phyloP scores from a whole-genome alignment of 2,797 vertebrate species.

The Argya squamiceps region DNA sequence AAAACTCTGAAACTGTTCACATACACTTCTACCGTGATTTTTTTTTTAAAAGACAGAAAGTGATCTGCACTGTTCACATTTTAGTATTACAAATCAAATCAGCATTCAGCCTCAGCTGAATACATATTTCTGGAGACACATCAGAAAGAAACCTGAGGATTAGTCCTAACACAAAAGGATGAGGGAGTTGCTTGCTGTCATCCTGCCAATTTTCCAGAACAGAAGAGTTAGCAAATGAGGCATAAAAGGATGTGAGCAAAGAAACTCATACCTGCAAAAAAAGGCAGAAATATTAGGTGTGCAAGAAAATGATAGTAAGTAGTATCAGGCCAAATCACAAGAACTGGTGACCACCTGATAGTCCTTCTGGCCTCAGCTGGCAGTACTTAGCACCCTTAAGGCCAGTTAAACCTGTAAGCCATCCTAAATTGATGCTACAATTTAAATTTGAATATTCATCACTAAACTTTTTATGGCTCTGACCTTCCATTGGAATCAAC shows the following conservation, averaged over 20 bases:
- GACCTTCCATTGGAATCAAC: not conserved
- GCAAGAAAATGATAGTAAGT: not conserved
- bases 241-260: constrained; percentile 30
- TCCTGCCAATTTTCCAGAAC: constrained; percentile 43
- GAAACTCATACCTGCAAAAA: not conserved
- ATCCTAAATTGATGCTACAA: not conserved
- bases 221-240: constrained; percentile 46
- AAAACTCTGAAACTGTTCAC: not conserved
- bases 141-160: constrained; percentile 40
- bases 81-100: not conserved
- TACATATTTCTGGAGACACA: constrained; percentile 16
- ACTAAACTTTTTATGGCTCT: not conserved
- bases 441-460: constrained; percentile 14
- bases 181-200: constrained; percentile 42
- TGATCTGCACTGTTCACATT: not conserved
- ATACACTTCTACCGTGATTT: not conserved
- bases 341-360: not conserved
- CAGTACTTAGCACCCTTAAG: not conserved
- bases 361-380: not conserved
- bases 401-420: not conserved
- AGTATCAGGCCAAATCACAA: not conserved
- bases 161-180: constrained; percentile 46
- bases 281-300: not conserved
- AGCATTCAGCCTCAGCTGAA: not conserved
- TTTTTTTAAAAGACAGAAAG: constrained; percentile 12